These are phyloP conservation scores for Pimephales promelas DNA, from an alignment of 2,113 vertebrate species.

Conservation along the genomic window DNA sequence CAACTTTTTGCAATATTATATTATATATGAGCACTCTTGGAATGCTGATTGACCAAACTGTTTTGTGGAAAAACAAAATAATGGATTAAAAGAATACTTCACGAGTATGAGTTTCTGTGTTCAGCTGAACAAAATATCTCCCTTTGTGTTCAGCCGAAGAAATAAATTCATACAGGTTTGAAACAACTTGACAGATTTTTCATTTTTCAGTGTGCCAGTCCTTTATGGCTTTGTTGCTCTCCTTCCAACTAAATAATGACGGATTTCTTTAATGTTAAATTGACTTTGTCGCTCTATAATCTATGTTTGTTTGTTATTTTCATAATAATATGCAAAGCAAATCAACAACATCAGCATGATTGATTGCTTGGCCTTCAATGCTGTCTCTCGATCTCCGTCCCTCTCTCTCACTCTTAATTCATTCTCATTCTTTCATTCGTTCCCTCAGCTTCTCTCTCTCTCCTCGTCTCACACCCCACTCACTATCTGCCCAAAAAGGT, in stretches of 20 bases:
- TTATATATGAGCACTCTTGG: neutral
- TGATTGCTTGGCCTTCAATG: constrained; percentile 42
- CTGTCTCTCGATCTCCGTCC: constrained; percentile 47
- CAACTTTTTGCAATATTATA: neutral
- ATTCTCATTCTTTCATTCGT: neutral
- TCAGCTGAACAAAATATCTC: no score
- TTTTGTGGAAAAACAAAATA: neutral
- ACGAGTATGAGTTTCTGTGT: no score
- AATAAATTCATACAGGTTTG: no score
- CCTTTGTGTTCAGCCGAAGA: no score
- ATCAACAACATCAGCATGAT: constrained; percentile 45
- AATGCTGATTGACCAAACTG: neutral
- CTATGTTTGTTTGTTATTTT: constrained; percentile 35
- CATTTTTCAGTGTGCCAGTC: no score
- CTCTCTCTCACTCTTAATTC: constrained; percentile 41
- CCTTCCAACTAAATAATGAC: neutral
- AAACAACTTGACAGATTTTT: no score
- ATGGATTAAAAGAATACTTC: neutral
- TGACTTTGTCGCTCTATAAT: constrained; percentile 34
- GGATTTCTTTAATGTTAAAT: constrained; percentile 54
- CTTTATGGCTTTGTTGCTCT: neutral
- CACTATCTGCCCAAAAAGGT: constrained; percentile 58
- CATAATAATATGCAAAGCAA: constrained; percentile 46
- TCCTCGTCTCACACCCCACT: constrained; percentile 44
- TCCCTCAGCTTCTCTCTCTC: constrained; percentile 14